phyloP scores from a whole-genome alignment of 2,113 vertebrate species.

The Trichechus manatus region DNA sequence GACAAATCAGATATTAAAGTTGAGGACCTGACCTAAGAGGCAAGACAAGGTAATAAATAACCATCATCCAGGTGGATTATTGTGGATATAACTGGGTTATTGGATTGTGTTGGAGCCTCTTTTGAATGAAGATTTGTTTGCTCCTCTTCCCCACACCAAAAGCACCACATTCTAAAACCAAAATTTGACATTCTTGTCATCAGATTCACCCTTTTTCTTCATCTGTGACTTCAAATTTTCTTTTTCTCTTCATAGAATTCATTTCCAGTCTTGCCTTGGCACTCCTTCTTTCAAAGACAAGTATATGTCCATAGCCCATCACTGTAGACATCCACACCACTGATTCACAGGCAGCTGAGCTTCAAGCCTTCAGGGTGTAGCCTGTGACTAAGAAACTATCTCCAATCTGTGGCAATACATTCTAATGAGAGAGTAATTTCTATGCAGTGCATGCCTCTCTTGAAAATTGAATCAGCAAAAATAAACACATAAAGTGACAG shows the following conservation, averaged over 20 bases:
- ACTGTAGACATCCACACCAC: background rate
- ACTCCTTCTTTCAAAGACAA: background rate
- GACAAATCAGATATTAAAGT: background rate
- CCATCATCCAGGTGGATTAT: background rate
- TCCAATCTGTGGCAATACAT: background rate
- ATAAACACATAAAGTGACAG: constrained; percentile 32
- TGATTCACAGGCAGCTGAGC: background rate
- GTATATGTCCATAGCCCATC: background rate
- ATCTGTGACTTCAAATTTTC: background rate
- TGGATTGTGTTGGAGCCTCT: background rate
- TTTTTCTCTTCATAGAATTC: background rate
- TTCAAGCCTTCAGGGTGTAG: background rate
- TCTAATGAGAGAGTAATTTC: constrained; percentile 35
- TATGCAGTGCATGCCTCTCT: background rate
- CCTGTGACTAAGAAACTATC: constrained; percentile 3
- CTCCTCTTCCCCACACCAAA: background rate
- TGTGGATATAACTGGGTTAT: background rate
- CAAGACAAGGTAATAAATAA: background rate
- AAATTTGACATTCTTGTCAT: background rate
- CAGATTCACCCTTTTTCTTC: background rate
- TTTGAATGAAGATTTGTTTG: background rate
- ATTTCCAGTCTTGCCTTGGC: background rate
- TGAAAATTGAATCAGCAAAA: background rate
- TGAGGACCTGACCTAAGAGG: background rate
- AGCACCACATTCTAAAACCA: background rate